Conservation (phyloP, 2,113 vertebrate species). For the Panurus biarmicus region DNA sequence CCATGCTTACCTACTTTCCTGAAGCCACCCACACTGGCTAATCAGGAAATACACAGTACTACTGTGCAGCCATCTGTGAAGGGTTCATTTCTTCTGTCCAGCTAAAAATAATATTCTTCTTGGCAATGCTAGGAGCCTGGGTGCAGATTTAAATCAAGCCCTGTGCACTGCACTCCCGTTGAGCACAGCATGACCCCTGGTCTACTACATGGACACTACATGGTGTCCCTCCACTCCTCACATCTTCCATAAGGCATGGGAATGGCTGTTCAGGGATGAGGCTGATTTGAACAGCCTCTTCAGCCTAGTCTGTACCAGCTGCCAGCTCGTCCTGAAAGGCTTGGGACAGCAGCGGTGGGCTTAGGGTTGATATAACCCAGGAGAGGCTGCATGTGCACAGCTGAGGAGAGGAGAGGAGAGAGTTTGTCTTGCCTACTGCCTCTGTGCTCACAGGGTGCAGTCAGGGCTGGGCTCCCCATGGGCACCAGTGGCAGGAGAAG, state of each 20-base stretch:
- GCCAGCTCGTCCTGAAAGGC: neutral
- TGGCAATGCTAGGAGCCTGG: neutral
- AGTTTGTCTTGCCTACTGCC: neutral
- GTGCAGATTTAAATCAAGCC: neutral
- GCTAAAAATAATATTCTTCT: neutral
- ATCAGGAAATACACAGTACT: neutral
- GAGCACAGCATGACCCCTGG: neutral
- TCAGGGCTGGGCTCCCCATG: neutral
- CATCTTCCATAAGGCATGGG: neutral
- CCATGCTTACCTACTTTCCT: neutral
- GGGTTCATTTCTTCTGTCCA: neutral
- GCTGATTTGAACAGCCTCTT: neutral
- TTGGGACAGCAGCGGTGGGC: neutral
- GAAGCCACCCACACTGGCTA: neutral
- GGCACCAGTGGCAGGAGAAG: neutral
- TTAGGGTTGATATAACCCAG: neutral
- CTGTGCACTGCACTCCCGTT: no score
- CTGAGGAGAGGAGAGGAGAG: neutral
- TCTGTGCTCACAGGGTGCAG: neutral
- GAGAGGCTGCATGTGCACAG: neutral
- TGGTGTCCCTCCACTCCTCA: rapidly evolving
- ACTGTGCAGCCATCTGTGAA: neutral
- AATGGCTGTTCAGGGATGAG: neutral
- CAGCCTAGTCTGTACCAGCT: neutral
- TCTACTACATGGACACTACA: neutral